Evolutionary conservation across 2,113 vertebrate species (phyloP).

Genomic region (Anarhynchus alexandrinus): DNA sequence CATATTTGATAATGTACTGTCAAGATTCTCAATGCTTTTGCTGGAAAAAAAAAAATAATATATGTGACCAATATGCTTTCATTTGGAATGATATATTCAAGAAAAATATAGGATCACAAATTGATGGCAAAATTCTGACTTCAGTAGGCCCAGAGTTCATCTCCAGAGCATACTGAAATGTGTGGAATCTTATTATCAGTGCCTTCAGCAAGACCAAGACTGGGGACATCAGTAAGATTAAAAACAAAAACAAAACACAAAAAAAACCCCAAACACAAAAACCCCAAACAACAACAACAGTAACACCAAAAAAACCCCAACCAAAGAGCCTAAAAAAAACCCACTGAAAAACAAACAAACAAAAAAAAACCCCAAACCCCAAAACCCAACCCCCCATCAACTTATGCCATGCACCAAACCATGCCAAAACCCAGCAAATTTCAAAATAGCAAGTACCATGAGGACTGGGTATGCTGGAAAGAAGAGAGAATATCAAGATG

Average conservation of each 20-base stretch:
- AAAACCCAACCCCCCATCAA: background rate
- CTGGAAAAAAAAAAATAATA: rapidly evolving
- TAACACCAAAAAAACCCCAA: too few species aligned
- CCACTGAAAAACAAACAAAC: background rate
- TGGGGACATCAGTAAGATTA: background rate
- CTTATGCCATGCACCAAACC: background rate
- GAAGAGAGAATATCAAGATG: background rate
- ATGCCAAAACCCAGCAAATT: background rate
- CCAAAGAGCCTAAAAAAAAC: background rate
- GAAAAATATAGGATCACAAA: background rate
- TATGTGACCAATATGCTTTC: background rate
- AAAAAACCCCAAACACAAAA: background rate
- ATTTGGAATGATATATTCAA: background rate
- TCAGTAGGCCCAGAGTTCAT: background rate
- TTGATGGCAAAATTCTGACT: background rate
- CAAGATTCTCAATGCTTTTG: background rate
- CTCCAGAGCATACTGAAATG: background rate
- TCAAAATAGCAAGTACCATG: background rate
- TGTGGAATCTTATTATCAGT: background rate
- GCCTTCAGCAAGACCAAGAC: background rate
- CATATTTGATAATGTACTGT: background rate
- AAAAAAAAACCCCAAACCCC: background rate
- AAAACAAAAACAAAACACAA: background rate
- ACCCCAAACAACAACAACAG: too few species aligned
- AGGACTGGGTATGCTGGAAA: background rate